phyloP scores from a whole-genome alignment of 2,888 invertebrate species.

The Dynastes maya region DNA sequence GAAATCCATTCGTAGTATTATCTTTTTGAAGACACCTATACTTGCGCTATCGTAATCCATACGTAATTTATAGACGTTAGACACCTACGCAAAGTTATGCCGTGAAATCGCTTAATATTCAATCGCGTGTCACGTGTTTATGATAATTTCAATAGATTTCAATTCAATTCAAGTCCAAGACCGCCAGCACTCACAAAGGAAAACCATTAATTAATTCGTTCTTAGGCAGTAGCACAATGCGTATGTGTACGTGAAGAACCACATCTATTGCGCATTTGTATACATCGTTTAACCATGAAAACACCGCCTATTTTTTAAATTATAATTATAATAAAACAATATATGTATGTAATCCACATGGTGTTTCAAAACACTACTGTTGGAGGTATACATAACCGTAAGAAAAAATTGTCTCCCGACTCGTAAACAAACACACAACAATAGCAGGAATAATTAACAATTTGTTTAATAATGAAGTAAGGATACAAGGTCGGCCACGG shows the following conservation, averaged over 20 bases:
- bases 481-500: neutral
- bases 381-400: neutral
- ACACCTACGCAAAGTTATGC: neutral
- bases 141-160: conserved; percentile 22
- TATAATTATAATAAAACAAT: neutral
- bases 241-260: neutral
- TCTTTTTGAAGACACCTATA: neutral
- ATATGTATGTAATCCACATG: neutral
- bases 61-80: neutral
- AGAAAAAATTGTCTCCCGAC: neutral
- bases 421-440: neutral
- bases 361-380: neutral
- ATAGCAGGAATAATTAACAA: neutral
- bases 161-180: conserved; percentile 39
- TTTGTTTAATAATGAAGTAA: conserved; percentile 1
- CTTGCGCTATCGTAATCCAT: neutral
- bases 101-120: conserved; percentile 22
- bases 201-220: conserved; percentile 32
- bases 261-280: neutral
- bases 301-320: neutral
- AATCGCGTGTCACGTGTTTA: conserved; percentile 18
- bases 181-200: conserved; percentile 20
- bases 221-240: conserved; percentile 23
- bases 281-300: neutral
- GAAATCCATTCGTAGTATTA: conserved; percentile 3